Evolutionary conservation across 1,140 invertebrate species (phyloP), one percentile per base, ranked within the genome.

Genomic region (Drusus annulatus): DNA sequence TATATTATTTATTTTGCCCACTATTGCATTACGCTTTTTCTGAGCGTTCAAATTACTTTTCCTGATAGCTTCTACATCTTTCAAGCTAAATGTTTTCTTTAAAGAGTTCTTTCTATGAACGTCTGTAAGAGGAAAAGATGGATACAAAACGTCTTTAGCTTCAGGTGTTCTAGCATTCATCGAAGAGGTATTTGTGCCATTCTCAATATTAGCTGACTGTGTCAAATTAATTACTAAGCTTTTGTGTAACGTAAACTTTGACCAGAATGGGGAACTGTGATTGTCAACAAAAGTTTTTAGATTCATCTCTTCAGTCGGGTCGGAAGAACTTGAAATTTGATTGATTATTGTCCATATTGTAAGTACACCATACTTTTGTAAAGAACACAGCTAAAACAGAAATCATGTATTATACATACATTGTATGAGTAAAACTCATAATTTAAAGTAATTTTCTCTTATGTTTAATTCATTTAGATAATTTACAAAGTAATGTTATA

Each of bases 301-400:
- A 52, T 63, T 51, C 50, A 19, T 88, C 0, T 87, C 83, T 19
- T 89, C 86, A 6, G 73, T 76, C 0, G 28, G 10, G 45, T 69
- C 65, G 19, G 28, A 60, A 76, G 65, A 50, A 81, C 82, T 85
- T 1, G 80, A 69, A 77, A 84, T 88, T 28, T 88, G 86, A 83
- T 87, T 86, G n/a, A 87, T 79, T 79, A 90, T 85, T 0, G 84
- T 86, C 87, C 88, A 90, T 79, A 88, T 85, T 74, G 84, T 86
- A 31, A 90, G 63, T 52, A 87, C 80, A 19, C 89, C 89, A 76
- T 80, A 84, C 31, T 85, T 81, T 84, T 88, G 87, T 58, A 90
- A 80, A 19, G 85, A 76, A 76, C 85, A 87, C 1, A 89, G 79
- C 88, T 90, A 45, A 36, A 76, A 60, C 1, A 31, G n/a, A 58